Base-by-base conservation (phyloP, 2,888 invertebrate genomes). In the Drosophila hamatofila region DNA sequence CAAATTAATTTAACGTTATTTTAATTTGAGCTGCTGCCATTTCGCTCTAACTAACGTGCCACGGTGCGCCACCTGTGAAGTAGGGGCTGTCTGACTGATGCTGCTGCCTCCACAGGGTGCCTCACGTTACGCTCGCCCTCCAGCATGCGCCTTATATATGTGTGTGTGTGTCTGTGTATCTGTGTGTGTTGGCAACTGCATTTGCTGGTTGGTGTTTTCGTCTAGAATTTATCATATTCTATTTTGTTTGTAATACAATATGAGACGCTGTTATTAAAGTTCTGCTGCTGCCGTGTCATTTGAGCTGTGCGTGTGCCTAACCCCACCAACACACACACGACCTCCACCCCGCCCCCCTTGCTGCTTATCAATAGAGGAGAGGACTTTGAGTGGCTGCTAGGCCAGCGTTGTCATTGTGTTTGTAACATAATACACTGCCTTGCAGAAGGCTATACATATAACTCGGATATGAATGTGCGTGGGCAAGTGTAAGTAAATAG, bases 141-240 rank as follows among this genome's bases (percentile, higher is more conserved):
- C 21, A 48, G 12, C 41, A 30, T n/a, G 37, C 23, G 21, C 44
- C 18, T 48, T 51, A 23, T 25, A 11, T 41, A 14, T 16, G 41
- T 39, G 30, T 46, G 46, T 64, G 21, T 23, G 41, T 23, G 39
- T 48, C 27, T 12, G 18, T 23, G 35, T 33, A 37, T 48, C 41
- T 57, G 35, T 33, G 42, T 23, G 41, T 42, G 46, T 14, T 30
- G 49, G 61, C 44, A 66, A 68, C 65, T 78, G 81, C 81, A 78
- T 60, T 80, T 75, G 78, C 64, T 81, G 88, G 66, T 83, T 81
- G 88, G 66, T 83, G 82, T 75, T 82, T 72, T 80, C 58, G 75
- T 80, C 62, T 88, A 86, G 89, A 88, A 83, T 86, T 90, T 88
- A 88, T 89, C 84, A 86, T 86, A 90, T 86, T 86, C 89, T 88